These are phyloP conservation scores for Danaus melanippus DNA, from an alignment of 1,140 invertebrate species.

Conservation along the genomic window DNA sequence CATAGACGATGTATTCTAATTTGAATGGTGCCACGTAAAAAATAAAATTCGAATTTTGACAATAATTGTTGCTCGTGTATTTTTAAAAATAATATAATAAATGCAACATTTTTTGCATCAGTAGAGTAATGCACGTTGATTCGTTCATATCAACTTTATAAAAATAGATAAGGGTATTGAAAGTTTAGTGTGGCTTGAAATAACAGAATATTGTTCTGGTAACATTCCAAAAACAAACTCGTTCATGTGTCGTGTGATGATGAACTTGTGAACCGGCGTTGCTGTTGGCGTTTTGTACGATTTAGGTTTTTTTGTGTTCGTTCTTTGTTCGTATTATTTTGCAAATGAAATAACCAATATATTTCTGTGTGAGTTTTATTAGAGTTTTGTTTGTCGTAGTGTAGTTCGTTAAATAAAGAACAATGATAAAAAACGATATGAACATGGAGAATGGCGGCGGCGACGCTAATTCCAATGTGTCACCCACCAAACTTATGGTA, in stretches of 20 bases:
- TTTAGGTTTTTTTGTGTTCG: constrained; percentile 62
- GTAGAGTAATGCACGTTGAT: too few species aligned
- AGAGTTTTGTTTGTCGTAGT: constrained; percentile 66
- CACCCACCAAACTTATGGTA: constrained; percentile 72
- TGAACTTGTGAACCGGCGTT: constrained; percentile 69
- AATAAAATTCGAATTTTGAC: constrained; percentile 6
- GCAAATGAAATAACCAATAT: constrained; percentile 63
- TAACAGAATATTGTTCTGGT: constrained; percentile 39
- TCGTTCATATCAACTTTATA: too few species aligned
- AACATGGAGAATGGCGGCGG: constrained; percentile 69
- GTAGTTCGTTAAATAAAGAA: constrained; percentile 58
- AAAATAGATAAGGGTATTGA: too few species aligned
- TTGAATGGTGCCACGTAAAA: constrained; percentile 10
- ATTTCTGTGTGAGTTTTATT: constrained; percentile 55
- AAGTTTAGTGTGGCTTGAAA: not conserved
- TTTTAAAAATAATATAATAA: constrained; percentile 6
- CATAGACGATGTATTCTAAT: constrained; percentile 4
- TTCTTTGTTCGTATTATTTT: constrained; percentile 60
- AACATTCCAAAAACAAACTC: constrained; percentile 66
- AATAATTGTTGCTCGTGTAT: constrained; percentile 1
- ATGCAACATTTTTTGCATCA: too few species aligned
- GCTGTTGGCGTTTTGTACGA: constrained; percentile 60
- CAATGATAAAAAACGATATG: constrained; percentile 65
- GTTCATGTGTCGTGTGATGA: constrained; percentile 55
- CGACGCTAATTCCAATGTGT: constrained; percentile 70